Conservation (phyloP, 2,888 invertebrate genomes). For the Trachelus stipa region DNA sequence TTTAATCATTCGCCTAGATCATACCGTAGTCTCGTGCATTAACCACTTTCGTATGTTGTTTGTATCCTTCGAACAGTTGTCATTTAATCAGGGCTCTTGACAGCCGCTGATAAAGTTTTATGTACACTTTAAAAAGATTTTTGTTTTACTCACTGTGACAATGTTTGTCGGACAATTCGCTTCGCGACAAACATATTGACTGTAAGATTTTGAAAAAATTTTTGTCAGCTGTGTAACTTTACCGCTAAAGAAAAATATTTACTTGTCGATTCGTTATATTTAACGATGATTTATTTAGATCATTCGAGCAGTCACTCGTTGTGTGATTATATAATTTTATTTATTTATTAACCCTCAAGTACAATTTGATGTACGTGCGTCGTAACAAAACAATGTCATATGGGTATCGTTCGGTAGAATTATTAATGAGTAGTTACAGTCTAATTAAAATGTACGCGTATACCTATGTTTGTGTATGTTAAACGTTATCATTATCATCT, state of each 20-base stretch:
- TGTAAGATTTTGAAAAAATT: background rate
- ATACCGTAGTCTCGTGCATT: background rate
- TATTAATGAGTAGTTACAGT: background rate
- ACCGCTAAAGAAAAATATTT: background rate
- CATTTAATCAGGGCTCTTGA: background rate
- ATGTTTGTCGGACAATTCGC: background rate
- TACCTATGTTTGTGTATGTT: background rate
- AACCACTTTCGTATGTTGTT: background rate
- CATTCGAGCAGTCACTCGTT: background rate
- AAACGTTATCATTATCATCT: background rate
- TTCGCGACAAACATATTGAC: background rate
- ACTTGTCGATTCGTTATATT: background rate
- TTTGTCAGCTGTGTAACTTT: background rate
- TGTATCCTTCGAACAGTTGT: background rate
- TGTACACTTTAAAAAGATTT: background rate
- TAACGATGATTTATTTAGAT: background rate
- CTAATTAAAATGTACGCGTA: background rate
- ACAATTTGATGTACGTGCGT: background rate
- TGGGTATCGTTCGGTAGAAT: background rate
- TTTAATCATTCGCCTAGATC: conserved; percentile 16
- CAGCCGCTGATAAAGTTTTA: background rate
- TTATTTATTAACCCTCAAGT: background rate
- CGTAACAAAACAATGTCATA: background rate
- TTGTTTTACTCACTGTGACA: background rate
- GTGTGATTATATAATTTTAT: background rate